A percentile compares a stretch with the other conserved stretches of the same genome.
Evolutionary conservation across 92 coral and sea anemone genomes (phyloP).

Genomic region (Virgularia gustaviana): DNA sequence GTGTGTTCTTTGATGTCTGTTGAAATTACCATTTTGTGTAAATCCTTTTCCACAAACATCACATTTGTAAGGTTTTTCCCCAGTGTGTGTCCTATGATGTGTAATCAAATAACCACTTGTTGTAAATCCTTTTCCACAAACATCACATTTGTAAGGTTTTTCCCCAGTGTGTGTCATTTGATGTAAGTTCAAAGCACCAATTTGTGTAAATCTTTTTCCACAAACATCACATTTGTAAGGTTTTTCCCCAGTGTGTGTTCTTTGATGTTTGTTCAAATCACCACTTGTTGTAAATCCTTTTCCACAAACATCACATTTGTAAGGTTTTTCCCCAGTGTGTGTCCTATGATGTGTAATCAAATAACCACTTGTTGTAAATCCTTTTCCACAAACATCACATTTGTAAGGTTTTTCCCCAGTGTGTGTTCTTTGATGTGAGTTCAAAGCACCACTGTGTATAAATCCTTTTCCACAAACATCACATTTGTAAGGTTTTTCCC

Average conservation of each 20-base stretch:
- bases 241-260: not conserved
- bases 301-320: too few species aligned
- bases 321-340: conserved; percentile 69
- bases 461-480: conserved; percentile 67
- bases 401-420: conserved; percentile 77
- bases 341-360: conserved; percentile 73
- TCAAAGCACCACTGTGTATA: conserved; percentile 62
- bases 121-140: too few species aligned
- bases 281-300: not conserved
- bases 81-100: too few species aligned
- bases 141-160: too few species aligned
- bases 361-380: conserved; percentile 70
- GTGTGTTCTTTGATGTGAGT: conserved; percentile 68
- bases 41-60: too few species aligned
- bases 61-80: too few species aligned
- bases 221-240: not conserved
- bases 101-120: too few species aligned
- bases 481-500: conserved; percentile 68
- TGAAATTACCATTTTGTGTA: too few species aligned
- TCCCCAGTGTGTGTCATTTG: too few species aligned
- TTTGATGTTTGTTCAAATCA: not conserved
- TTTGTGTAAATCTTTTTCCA: too few species aligned
- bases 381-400: conserved; percentile 83
- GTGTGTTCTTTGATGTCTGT: too few species aligned
- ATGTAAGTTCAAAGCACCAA: too few species aligned